These are phyloP conservation scores for Plutomurus gul DNA, from an alignment of 1,140 invertebrate genomes.

Conservation along the genomic window DNA sequence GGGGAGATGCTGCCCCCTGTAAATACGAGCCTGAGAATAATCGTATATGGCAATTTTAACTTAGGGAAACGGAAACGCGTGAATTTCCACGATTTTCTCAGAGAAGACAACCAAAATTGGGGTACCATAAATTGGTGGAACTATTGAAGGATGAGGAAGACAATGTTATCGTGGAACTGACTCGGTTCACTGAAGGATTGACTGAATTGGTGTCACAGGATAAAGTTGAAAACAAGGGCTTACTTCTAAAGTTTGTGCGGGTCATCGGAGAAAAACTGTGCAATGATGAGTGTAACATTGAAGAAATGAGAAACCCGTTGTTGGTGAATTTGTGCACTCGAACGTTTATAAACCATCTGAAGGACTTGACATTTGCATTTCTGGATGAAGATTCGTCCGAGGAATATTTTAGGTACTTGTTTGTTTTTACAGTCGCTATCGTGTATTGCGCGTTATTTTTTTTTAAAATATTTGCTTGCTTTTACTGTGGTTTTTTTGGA, in stretches of 20 bases:
- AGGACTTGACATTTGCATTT: neutral
- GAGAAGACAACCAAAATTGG: no score
- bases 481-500: no score
- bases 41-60: neutral
- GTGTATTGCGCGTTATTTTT: no score
- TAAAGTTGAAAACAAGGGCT: neutral
- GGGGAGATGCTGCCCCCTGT: no score
- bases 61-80: no score
- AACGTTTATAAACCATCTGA: neutral
- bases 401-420: neutral
- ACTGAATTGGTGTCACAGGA: neutral
- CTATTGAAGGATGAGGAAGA: neutral
- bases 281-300: neutral
- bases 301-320: neutral
- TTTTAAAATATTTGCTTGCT: no score
- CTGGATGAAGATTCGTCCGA: neutral
- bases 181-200: neutral
- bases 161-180: neutral
- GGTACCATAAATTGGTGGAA: no score
- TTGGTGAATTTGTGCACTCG: neutral
- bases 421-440: neutral
- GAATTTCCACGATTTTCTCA: no score
- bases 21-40: no score
- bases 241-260: neutral
- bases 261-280: neutral